phyloP scores from a whole-genome alignment of 2,113 vertebrate genomes.

The Ariopsis seemanni region DNA sequence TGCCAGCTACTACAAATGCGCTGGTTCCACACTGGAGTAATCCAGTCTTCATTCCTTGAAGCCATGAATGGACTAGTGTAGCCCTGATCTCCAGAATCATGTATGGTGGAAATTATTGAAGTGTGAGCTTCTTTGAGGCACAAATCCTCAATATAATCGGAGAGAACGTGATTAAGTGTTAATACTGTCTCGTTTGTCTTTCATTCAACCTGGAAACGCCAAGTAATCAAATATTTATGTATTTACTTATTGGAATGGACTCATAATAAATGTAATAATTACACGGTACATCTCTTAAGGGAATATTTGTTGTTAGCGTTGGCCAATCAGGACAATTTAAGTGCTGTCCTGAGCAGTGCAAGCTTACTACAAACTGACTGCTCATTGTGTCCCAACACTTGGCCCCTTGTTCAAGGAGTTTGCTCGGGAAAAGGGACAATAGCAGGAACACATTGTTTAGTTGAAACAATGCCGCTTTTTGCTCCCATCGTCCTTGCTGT shows the following conservation, averaged over 20 bases:
- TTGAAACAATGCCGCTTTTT: conserved; percentile 37
- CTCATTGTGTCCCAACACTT: conserved; percentile 62
- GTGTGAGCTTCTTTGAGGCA: background rate
- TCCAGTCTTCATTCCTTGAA: background rate
- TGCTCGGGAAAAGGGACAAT: conserved; percentile 42
- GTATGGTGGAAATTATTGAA: background rate
- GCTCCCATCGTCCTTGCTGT: background rate
- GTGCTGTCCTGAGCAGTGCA: conserved; percentile 29
- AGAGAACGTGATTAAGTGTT: background rate
- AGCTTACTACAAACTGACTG: conserved; percentile 36
- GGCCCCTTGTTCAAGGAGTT: conserved; percentile 56
- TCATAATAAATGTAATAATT: background rate
- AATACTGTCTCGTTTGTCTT: background rate
- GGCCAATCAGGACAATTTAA: conserved; percentile 12
- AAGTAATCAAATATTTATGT: background rate
- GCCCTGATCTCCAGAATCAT: background rate
- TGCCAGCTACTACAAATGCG: background rate
- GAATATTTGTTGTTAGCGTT: background rate
- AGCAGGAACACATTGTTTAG: conserved; percentile 15
- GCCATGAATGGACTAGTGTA: background rate
- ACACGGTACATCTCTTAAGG: background rate
- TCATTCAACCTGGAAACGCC: background rate
- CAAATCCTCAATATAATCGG: background rate
- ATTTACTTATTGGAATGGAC: background rate
- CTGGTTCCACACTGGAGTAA: background rate